phyloP scores from a whole-genome alignment of 2,797 vertebrate species.

The Xenops minutus region DNA sequence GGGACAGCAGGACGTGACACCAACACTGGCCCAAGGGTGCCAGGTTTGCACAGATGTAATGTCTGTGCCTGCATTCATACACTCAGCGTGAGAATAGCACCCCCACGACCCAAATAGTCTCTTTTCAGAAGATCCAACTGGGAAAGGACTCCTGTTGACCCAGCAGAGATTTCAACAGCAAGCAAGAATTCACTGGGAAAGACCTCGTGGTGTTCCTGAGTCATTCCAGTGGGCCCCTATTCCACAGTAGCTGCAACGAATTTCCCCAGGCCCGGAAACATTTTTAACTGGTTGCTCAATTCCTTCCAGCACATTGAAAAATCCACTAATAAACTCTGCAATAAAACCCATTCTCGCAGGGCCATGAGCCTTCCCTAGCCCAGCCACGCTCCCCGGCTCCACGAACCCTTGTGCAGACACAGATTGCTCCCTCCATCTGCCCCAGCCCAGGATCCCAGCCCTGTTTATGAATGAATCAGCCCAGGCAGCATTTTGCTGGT shows the following conservation, averaged over 20 bases:
- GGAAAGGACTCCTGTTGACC: neutral
- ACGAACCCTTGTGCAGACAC: neutral
- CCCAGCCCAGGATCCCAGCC: neutral
- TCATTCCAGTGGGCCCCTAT: neutral
- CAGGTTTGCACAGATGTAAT: neutral
- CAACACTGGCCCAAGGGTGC: fast-evolving
- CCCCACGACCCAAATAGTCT: fast-evolving
- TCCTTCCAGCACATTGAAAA: constrained; percentile 43
- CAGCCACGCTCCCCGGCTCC: fast-evolving
- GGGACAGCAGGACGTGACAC: fast-evolving
- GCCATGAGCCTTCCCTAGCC: neutral
- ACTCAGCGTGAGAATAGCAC: fast-evolving
- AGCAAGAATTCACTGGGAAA: constrained; percentile 11
- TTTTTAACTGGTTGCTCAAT: constrained; percentile 46
- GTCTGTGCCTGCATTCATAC: fast-evolving
- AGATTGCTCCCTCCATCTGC: neutral
- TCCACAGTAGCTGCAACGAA: constrained; percentile 26
- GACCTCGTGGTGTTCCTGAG: neutral
- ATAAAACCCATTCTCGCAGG: neutral
- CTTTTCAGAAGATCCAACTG: neutral
- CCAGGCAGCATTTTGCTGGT: neutral
- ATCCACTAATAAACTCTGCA: constrained; percentile 5
- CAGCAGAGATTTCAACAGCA: neutral
- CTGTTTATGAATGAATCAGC: neutral
- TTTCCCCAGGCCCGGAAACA: constrained; percentile 35